Evolutionary conservation across 2,113 vertebrate genomes (phyloP).

Genomic region (Syngnathoides biaculeatus): DNA sequence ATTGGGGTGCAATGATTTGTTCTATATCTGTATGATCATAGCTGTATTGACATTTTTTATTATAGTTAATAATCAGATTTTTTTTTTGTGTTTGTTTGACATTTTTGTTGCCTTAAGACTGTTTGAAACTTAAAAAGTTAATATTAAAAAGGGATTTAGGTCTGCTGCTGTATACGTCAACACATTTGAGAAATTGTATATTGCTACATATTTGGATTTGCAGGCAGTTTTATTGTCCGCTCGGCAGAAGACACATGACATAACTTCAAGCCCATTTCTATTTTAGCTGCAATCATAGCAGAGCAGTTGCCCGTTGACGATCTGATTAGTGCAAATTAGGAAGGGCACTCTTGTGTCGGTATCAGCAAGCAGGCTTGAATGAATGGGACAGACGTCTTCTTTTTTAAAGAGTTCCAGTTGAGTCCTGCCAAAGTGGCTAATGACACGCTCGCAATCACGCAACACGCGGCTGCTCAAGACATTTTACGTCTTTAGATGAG

Average conservation of each 20-base stretch:
- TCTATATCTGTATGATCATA: too few species aligned
- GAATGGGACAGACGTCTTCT: slow-evolving; percentile 57
- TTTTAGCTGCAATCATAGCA: slow-evolving; percentile 61
- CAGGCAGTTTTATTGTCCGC: background rate
- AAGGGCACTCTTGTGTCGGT: slow-evolving; percentile 50
- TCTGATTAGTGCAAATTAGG: slow-evolving; percentile 60
- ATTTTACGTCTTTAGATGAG: slow-evolving; percentile 18
- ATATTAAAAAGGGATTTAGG: too few species aligned
- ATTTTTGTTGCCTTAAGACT: too few species aligned
- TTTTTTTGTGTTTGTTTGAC: too few species aligned
- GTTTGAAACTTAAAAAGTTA: too few species aligned
- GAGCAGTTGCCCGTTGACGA: slow-evolving; percentile 61
- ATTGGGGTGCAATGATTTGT: too few species aligned
- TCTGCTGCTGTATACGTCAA: background rate
- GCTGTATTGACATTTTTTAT: too few species aligned
- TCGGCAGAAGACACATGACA: slow-evolving; percentile 30
- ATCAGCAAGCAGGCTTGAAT: slow-evolving; percentile 56
- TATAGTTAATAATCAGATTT: too few species aligned
- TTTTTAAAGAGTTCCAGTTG: slow-evolving; percentile 51
- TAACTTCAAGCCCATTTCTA: slow-evolving; percentile 47
- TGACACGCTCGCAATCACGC: slow-evolving; percentile 44
- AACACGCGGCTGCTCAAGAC: slow-evolving; percentile 29
- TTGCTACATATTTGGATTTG: too few species aligned
- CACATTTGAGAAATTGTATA: background rate
- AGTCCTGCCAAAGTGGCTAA: slow-evolving; percentile 61